A percentile compares a stretch with the other conserved stretches of the same genome.
Conservation (phyloP, 2,888 invertebrate genomes). For the Dusona sp. region DNA sequence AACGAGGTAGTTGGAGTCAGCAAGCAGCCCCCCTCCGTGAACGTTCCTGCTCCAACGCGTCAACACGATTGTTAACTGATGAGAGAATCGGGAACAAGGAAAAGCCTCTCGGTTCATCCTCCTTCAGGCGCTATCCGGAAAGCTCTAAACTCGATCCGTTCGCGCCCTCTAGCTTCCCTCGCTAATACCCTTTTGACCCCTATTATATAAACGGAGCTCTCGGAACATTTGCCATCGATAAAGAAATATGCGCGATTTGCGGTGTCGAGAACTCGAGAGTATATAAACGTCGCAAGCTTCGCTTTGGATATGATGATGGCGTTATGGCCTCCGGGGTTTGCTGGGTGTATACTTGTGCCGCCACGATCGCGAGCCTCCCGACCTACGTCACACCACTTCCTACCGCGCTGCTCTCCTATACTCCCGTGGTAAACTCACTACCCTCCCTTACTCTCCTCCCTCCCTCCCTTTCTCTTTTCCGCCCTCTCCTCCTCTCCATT, state of each 20-base stretch:
- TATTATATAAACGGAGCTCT: conserved; percentile 40
- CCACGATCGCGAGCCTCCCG: conserved; percentile 64
- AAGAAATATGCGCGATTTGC: conserved; percentile 61
- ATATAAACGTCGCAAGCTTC: conserved; percentile 4
- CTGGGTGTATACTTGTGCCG: conserved; percentile 34
- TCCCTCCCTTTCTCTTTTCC: conserved; percentile 31
- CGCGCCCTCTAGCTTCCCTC: neutral
- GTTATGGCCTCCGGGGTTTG: conserved; percentile 50
- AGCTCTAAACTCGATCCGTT: conserved; percentile 28
- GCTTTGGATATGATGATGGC: conserved; percentile 50
- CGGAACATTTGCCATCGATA: conserved; percentile 56
- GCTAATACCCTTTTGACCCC: conserved; percentile 57
- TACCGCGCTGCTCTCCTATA: conserved; percentile 43
- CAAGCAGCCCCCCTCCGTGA: neutral
- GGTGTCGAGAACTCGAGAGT: conserved; percentile 26
- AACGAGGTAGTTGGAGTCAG: neutral
- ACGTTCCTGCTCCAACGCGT: neutral
- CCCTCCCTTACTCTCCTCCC: neutral
- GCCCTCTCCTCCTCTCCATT: conserved; percentile 32
- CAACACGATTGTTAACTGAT: conserved; percentile 39
- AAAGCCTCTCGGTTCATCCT: conserved; percentile 1
- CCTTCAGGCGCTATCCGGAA: conserved; percentile 21
- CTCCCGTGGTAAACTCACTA: conserved; percentile 35
- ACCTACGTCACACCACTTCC: conserved; percentile 70
- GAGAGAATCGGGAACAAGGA: conserved; percentile 8